Evolutionary conservation across 2,888 invertebrate species (phyloP).

Genomic region (Arrhopalites spinosus): DNA sequence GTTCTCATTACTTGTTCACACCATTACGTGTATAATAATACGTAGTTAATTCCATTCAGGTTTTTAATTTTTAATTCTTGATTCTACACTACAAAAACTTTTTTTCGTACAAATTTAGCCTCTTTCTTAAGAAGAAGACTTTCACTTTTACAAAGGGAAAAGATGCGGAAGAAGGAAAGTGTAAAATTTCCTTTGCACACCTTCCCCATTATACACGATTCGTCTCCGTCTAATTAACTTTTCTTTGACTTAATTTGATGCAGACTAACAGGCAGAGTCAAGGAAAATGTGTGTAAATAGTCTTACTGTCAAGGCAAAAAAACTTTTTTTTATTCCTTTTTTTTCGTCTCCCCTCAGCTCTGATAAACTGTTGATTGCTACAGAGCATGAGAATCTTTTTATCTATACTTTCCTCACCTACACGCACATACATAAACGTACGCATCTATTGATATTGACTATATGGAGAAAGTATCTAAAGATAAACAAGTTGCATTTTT

Average conservation of each 20-base stretch:
- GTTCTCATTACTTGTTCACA: too few species aligned
- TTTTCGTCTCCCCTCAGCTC: not conserved
- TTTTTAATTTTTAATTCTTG: too few species aligned
- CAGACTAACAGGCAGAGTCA: conserved; percentile 19
- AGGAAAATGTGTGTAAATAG: not conserved
- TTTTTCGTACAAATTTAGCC: too few species aligned
- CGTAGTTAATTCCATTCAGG: too few species aligned
- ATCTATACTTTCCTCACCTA: not conserved
- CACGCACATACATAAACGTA: too few species aligned
- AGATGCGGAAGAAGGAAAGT: not conserved
- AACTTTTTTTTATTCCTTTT: not conserved
- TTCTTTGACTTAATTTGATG: conserved; percentile 36
- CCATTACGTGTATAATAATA: too few species aligned
- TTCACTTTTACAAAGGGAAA: not conserved
- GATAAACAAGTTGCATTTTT: not conserved
- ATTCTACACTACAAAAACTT: too few species aligned
- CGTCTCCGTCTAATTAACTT: conserved; percentile 35
- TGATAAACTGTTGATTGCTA: conserved; percentile 37
- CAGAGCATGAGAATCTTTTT: conserved; percentile 3
- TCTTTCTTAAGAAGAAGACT: not conserved
- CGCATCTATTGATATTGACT: too few species aligned
- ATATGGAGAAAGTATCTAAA: too few species aligned
- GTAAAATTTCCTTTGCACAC: not conserved
- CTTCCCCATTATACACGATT: not conserved
- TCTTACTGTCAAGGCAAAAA: conserved; percentile 11